phyloP scores from a whole-genome alignment of 1,140 invertebrate genomes.

The Rhizoglyphus robini region DNA sequence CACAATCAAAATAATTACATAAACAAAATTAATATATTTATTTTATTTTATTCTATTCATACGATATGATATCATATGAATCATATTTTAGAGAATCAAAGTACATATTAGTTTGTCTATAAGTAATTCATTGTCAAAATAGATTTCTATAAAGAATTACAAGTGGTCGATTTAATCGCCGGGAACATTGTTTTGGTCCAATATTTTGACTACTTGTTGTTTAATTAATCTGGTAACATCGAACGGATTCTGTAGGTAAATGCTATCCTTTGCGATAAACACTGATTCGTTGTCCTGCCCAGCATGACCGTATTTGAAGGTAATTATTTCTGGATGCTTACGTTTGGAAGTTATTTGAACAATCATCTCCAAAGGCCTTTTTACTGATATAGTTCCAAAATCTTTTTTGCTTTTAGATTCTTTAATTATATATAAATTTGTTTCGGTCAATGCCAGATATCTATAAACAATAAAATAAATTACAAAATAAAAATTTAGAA shows the following conservation, averaged over 20 bases:
- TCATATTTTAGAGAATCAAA: too few relatives aligned
- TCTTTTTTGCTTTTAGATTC: conserved; percentile 57
- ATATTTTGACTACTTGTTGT: conserved; percentile 22
- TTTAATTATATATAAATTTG: conserved; percentile 70
- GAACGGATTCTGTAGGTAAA: conserved; percentile 20
- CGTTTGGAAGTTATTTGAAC: conserved; percentile 93
- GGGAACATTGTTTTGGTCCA: conserved; percentile 18
- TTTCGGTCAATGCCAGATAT: conserved; percentile 71
- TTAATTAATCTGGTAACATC: conserved; percentile 23
- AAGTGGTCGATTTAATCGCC: too few relatives aligned
- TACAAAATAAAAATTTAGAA: not conserved
- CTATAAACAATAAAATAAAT: conserved; percentile 34
- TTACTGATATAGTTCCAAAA: conserved; percentile 64
- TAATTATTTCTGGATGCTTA: conserved; percentile 80
- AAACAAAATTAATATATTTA: too few relatives aligned
- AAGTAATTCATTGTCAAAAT: too few relatives aligned
- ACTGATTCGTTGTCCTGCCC: conserved; percentile 46
- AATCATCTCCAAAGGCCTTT: conserved; percentile 68
- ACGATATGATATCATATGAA: too few relatives aligned
- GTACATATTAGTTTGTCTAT: too few relatives aligned
- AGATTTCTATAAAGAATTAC: too few relatives aligned
- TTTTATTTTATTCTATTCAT: too few relatives aligned
- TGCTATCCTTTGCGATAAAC: conserved; percentile 20
- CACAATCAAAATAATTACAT: too few relatives aligned
- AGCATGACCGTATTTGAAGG: conserved; percentile 77